Base-by-base conservation (phyloP, 2,113 vertebrate genomes). In the Lepisosteus oculatus region DNA sequence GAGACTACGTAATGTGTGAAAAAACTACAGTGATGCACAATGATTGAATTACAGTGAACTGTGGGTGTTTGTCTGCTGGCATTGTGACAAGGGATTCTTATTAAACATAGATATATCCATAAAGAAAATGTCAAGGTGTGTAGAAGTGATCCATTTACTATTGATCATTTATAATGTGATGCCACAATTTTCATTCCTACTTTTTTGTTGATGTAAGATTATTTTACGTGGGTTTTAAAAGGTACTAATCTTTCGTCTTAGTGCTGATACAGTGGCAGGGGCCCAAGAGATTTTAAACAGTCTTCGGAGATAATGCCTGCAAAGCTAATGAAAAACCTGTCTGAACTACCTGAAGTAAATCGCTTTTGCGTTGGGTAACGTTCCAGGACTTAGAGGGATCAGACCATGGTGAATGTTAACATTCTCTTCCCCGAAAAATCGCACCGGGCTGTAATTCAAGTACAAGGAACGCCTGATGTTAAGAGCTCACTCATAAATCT, bases 151-250 rank as follows among this genome's bases (percentile, higher is more conserved):
- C 66, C 45, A 12, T 55, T 68, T 3, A 11, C 59, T 45, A 57
- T 73, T 67, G 17, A 73, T 68, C n/a, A 68, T 68, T 61, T 61
- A 73, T 68, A 41, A 5, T 29, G 17, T 66, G 54, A 59, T 55
- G 63, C 47, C 17, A 66, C 15, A 41, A 15, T 45, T 8, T 45
- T 14, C 15, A 44, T 47, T 45, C 44, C 3, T 6, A n/a, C 42
- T 29, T 15, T 43, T 51, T 29, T 3, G n/a, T 44, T 47, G 1
- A 3, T 51, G 69, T 43, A 43, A 54, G 17, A 3, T 4, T 63
- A 17, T 17, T 29, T n/a, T 42, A 13, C 44, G n/a, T n/a, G 9
- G 9, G 43, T 61, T 63, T 71, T 63, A 63, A 71, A 57, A 42
- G 6, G 14, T 68, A 5, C 47, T 51, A 6, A 9, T 51, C 47